Evolutionary conservation across 30 jellyfish, hydroid and myxozoan species (phyloP).

Genomic region (Phacellophora camtschatica): DNA sequence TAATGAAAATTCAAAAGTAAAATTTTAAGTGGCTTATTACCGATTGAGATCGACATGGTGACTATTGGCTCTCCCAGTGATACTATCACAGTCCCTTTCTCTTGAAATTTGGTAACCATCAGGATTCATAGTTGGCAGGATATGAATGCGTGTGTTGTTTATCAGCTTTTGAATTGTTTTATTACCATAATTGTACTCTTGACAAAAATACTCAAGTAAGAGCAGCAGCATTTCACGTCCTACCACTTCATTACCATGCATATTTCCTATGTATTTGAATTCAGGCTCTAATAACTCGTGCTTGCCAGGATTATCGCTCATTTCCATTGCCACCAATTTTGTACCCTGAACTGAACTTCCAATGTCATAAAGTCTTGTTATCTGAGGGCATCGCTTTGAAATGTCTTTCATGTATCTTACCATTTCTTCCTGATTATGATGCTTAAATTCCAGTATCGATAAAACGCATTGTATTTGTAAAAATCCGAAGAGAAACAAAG

Average conservation of each 20-base stretch:
- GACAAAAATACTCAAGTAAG: constrained; percentile 76
- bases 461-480: not conserved
- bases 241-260: constrained; percentile 99
- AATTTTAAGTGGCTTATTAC: not conserved
- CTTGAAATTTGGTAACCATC: constrained; percentile 87
- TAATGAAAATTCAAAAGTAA: not conserved
- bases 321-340: constrained; percentile 82
- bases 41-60: constrained; percentile 87
- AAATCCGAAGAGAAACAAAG: too few relatives aligned
- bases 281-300: constrained; percentile 86
- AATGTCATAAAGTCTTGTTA: constrained; percentile 77
- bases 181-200: constrained; percentile 56
- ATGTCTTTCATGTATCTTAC: constrained; percentile 61
- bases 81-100: constrained; percentile 71
- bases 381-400: constrained; percentile 66
- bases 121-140: constrained; percentile 97
- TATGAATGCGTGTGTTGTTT: constrained; percentile 78
- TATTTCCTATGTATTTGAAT: constrained; percentile 93
- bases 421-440: constrained; percentile 90
- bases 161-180: constrained; percentile 27
- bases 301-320: constrained; percentile 88
- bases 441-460: constrained; percentile 63
- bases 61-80: constrained; percentile 84
- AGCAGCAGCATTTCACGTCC: constrained; percentile 93
- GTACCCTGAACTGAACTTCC: constrained; percentile 75